phyloP scores from a whole-genome alignment of 1,140 invertebrate genomes.

The Drosophila quadrilineata region DNA sequence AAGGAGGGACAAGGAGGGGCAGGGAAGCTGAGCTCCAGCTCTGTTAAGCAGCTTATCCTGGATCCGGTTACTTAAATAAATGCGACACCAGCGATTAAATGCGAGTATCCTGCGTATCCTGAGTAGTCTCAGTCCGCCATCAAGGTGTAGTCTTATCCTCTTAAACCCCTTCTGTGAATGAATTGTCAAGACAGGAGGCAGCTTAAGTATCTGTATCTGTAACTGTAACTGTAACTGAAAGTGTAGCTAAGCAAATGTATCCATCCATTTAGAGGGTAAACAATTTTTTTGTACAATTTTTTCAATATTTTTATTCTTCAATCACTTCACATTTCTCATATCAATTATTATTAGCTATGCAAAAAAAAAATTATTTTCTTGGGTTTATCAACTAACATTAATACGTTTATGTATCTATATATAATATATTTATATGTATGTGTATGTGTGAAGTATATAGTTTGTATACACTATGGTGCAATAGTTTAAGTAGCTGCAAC shows the following conservation, averaged over 20 bases:
- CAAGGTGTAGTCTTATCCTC: too few relatives aligned
- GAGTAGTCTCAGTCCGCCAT: too few relatives aligned
- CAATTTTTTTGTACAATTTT: constrained; percentile 12
- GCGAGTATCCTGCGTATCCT: background rate
- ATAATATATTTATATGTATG: constrained; percentile 23
- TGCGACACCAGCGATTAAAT: constrained; percentile 14
- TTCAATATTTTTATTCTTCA: constrained; percentile 69
- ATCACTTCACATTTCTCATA: constrained; percentile 73
- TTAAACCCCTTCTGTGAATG: too few relatives aligned
- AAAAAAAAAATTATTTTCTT: constrained; percentile 64
- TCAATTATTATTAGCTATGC: constrained; percentile 73
- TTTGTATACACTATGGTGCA: constrained; percentile 30
- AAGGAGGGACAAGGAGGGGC: too few relatives aligned
- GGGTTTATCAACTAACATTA: constrained; percentile 65
- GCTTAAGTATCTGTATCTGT: too few relatives aligned
- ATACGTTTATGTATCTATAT: constrained; percentile 48
- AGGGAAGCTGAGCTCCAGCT: background rate
- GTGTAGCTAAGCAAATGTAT: background rate
- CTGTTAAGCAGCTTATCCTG: constrained; percentile 4
- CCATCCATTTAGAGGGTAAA: background rate
- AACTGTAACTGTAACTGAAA: too few relatives aligned
- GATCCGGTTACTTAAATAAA: constrained; percentile 15
- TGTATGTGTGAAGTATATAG: constrained; percentile 19
- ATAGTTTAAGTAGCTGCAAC: constrained; percentile 47
- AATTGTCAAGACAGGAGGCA: too few relatives aligned